Evolutionary conservation across 2,797 vertebrate species (phyloP).

Genomic region (Gymnothorax reevesii): DNA sequence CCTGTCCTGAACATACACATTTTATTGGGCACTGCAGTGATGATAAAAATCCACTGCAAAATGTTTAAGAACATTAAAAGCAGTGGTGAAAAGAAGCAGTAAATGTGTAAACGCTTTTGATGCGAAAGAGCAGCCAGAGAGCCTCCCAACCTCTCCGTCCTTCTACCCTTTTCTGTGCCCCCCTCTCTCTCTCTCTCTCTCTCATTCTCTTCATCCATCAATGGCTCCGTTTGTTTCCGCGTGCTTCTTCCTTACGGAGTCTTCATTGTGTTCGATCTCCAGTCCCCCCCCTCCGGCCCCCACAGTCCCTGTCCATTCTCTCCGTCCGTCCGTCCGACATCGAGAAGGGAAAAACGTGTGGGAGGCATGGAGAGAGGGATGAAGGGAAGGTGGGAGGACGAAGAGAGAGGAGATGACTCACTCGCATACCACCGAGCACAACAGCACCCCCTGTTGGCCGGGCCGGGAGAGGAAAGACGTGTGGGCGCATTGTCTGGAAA

Average conservation of each 20-base stretch:
- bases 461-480: slow-evolving; percentile 61
- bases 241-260: slow-evolving; percentile 57
- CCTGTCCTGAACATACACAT: too few relatives aligned
- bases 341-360: slow-evolving; percentile 32
- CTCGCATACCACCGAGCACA: slow-evolving; percentile 72
- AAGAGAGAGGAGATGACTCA: slow-evolving; percentile 71
- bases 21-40: not conserved
- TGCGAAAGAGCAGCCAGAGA: not conserved
- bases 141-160: not conserved
- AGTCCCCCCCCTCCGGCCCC: slow-evolving; percentile 64
- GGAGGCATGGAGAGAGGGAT: slow-evolving; percentile 34
- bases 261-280: slow-evolving; percentile 66
- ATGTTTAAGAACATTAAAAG: not conserved
- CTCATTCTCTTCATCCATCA: slow-evolving; percentile 64
- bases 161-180: slow-evolving; percentile 27
- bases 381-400: slow-evolving; percentile 48
- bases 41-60: not conserved
- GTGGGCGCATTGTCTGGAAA: slow-evolving; percentile 75
- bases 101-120: not conserved
- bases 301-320: slow-evolving; percentile 56
- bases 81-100: not conserved
- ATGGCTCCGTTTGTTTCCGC: slow-evolving; percentile 66
- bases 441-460: slow-evolving; percentile 78
- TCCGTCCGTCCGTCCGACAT: slow-evolving; percentile 51
- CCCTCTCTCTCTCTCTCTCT: slow-evolving; percentile 58